Base-by-base conservation (phyloP, 2,888 invertebrate species). In the Petrophora chlorosata region DNA sequence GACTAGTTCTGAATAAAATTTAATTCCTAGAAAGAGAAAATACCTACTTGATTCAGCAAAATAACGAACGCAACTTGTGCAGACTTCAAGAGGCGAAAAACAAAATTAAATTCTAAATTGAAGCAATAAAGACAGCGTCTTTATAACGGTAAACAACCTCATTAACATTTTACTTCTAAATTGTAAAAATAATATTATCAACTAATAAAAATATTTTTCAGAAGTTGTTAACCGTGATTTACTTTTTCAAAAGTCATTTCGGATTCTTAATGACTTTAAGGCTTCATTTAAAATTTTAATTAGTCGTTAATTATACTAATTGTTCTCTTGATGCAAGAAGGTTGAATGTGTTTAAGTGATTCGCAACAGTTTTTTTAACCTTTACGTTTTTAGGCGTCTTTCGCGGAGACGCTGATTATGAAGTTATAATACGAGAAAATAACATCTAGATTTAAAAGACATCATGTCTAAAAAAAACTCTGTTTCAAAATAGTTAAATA, bases 271-370 rank as follows among this genome's bases (percentile, higher is more conserved):
- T 42, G 32, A 41, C 36, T 43, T 39, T 39, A 33, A 43, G 29
- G 41, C 46, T 43, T 52, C 46, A 52, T 52, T 52, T 52, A 30
- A 33, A 52, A 39, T 46, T 42, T 42, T 46, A 52, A 51, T 52
- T 42, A 38, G 12, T n/a, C 12, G 35, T 41, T 52, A 42, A 39
- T 43, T 52, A 52, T 35, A 41, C 7, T 47, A 52, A 52, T 52
- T 52, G 35, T 22, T 42, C 29, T 39, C 33, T 45, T 22, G 12
- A 35, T 33, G 17, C 34, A 45, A 46, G 42, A 46, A 51, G 51
- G 51, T 41, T 45, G 40, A 40, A 45, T 41, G 29, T 48, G 42
- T 43, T 29, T 47, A 17, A 39, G 17, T 30, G 35, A 47, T 44
- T 51, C 15, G 36, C 45, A 45, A 46, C 45, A 38, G 49, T 28